Base-by-base conservation (phyloP, 2,113 vertebrate species). In the Indri indri region DNA sequence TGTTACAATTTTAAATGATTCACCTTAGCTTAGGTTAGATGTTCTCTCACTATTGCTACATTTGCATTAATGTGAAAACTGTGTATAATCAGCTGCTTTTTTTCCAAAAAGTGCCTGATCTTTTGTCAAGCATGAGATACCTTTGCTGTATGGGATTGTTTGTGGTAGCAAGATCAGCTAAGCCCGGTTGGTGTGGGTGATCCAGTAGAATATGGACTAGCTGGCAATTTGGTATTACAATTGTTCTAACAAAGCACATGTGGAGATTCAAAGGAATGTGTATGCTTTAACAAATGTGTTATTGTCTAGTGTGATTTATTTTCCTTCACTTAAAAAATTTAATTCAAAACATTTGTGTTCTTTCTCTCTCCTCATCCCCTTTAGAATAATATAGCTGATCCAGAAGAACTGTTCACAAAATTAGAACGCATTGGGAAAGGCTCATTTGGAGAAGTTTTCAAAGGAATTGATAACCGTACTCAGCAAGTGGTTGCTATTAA, bases 361-460 rank as follows among this genome's bases (percentile, higher is more conserved):
- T 95, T 94, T 87, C 23, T 37, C 23, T 70, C 1, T n/a, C 6
- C 12, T 73, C 89, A 66, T 12, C 23, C 65, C 91, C 68, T 84
- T 76, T 98, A 99, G 99, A 99, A 99, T 97, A 97, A 99, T 16
- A 99, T 99, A 98, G 98, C 99, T 3, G 99, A 99, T 95, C 99
- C 99, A 27, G 99, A 99, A 98, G 99, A 99, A 81, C 95, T 99
- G 20, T 99, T 99, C 98, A 99, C 99, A 27, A 99, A 99, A 97
- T 97, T 99, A 95, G 99, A 99, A 96, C 99, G 99, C 9, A 99
- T 99, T 89, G 99, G 99, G 42, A 99, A 99, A 96, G 99, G 99
- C 73, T 99, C 99, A 25, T 99, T 99, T 95, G 99, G 99, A 89
- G 99, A 99, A 98, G 99, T 99, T 92, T 99, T 99, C 88, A 99